Evolutionary conservation across 2,113 vertebrate species (phyloP).

Genomic region (Trinectes maculatus): DNA sequence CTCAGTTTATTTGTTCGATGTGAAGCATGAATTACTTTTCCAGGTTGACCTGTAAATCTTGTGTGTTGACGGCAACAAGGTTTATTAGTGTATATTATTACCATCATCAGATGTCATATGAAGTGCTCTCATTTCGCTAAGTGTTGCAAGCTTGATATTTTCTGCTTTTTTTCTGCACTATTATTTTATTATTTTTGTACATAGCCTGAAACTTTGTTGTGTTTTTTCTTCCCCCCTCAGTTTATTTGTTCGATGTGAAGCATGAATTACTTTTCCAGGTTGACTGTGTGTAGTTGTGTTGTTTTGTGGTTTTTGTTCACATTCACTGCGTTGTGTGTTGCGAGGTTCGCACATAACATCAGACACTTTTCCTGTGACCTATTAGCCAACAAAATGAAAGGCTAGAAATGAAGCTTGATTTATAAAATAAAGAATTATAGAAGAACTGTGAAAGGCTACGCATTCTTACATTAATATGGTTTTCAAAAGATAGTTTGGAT

Average conservation of each 20-base stretch:
- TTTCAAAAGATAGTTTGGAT: background rate
- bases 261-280: constrained; percentile 3
- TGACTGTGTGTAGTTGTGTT: too few species aligned
- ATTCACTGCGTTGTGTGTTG: background rate
- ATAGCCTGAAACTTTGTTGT: constrained; percentile 21
- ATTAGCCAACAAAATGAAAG: constrained; percentile 26
- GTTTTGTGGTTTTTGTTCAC: background rate
- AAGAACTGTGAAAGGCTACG: background rate
- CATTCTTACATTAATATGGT: background rate
- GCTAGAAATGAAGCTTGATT: background rate
- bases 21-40: constrained; percentile 4
- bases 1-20: background rate
- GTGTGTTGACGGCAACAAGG: background rate
- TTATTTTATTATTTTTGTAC: constrained; percentile 11
- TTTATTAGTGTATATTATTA: background rate
- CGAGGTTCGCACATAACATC: constrained; percentile 5
- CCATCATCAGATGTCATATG: background rate
- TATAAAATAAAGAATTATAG: background rate
- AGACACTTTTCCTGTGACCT: constrained; percentile 9
- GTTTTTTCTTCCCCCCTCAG: background rate
- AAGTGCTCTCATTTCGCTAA: background rate
- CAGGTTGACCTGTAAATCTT: too few species aligned
- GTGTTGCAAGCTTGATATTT: background rate
- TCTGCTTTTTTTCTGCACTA: background rate
- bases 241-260: background rate